A percentile compares a stretch with the other conserved stretches of the same genome.
Evolutionary conservation across 2,797 vertebrate genomes (phyloP).

Genomic region (Acanthurus leucopareius): DNA sequence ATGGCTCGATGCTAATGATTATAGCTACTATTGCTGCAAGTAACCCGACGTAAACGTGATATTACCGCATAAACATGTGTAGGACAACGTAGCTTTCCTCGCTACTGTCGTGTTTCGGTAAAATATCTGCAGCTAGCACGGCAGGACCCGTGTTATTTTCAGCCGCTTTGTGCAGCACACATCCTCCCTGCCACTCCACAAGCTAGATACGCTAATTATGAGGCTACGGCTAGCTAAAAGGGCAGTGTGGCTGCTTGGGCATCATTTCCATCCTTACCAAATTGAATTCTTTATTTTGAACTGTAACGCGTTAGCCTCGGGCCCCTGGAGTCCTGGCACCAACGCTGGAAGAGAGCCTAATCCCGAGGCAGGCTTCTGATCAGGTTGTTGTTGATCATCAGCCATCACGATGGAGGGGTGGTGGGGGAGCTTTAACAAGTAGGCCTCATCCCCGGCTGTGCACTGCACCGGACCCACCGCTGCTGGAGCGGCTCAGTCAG

Average conservation of each 20-base stretch:
- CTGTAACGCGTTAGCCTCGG: conserved; percentile 94
- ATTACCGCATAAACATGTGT: conserved; percentile 5
- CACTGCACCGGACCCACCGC: conserved; percentile 87
- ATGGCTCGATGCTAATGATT: conserved; percentile 67
- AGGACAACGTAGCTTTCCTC: not conserved
- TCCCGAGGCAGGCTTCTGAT: conserved; percentile 88
- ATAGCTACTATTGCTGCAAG: conserved; percentile 37
- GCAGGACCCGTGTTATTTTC: conserved; percentile 49
- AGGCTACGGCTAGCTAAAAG: conserved; percentile 74
- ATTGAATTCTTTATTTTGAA: conserved; percentile 98
- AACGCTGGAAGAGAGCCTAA: conserved; percentile 90
- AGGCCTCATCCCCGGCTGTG: conserved; percentile 93
- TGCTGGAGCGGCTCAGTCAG: conserved; percentile 78
- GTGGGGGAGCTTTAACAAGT: conserved; percentile 88
- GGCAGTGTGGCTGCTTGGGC: conserved; percentile 54
- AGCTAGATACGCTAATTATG: conserved; percentile 77
- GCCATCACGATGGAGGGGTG: conserved; percentile 89
- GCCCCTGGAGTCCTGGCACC: conserved; percentile 93
- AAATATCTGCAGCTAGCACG: conserved; percentile 1
- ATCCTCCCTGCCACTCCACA: conserved; percentile 62
- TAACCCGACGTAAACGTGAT: conserved; percentile 16
- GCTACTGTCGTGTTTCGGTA: not conserved
- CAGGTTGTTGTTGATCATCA: conserved; percentile 93
- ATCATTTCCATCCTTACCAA: conserved; percentile 88
- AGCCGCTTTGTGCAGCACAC: conserved; percentile 75